Base-by-base conservation (phyloP, 2,888 invertebrate genomes). In the Pyrrhosoma nymphula region DNA sequence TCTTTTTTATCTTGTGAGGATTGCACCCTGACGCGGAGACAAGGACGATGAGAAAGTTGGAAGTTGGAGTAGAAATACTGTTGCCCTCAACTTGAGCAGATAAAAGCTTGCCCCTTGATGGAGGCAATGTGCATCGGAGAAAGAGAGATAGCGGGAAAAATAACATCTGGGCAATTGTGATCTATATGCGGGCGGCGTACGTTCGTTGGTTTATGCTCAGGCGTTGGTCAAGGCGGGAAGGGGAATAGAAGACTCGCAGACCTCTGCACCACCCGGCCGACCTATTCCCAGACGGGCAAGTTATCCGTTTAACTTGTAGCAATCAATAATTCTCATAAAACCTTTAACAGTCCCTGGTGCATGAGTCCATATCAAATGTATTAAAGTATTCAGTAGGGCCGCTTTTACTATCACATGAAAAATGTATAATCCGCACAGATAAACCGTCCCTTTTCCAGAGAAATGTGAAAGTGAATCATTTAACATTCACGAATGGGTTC, bases 321-420 rank as follows among this genome's bases (percentile, higher is more conserved):
- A 35, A 82, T 82, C 82, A 82, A 82, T 82, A 35, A 14, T 14
- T 26, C 82, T 82, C 82, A 82, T 82, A 82, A 82, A 82, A 82
- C 82, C 82, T 82, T 82, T 35, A 82, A 35, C 30, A 26, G 82
- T 35, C 35, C 35, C 35, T 12, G 18, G 30, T 35, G 35, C 1
- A 30, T 26, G 82, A 18, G 82, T 14, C 82, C 82, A 82, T 35
- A 14, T n/a, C 82, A 18, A 35, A 82, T 82, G 35, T 18, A 82
- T 35, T 35, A 12, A 35, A 82, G 30, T 35, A 82, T 82, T 35
- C 82, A 69, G 69, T 30, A 35, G 82, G 82, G 35, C 82, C 16
- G 14, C 82, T 82, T 82, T 82, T n/a, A 3, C 35, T 82, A 82
- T 82, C 35, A 14, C 82, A 82, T 82, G 82, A 82, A 82, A 82